Evolutionary conservation across 1,140 invertebrate species (phyloP).

Genomic region (Uloborus diversus): DNA sequence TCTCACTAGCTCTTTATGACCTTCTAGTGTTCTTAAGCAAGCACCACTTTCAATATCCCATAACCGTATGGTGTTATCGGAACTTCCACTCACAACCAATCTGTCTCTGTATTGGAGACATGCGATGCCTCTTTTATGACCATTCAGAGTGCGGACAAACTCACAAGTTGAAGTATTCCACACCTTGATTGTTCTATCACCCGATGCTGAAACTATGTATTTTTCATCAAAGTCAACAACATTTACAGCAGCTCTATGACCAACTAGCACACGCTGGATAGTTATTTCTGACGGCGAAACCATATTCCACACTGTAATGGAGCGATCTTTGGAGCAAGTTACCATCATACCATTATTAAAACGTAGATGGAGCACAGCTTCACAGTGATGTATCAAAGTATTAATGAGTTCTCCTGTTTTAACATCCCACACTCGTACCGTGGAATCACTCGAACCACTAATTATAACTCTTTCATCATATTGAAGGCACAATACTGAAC

Average conservation of each 20-base stretch:
- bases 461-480: constrained; percentile 99
- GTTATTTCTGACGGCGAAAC: constrained; percentile 96
- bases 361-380: constrained; percentile 97
- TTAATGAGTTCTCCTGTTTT: constrained; percentile 78
- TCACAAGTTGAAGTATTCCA: constrained; percentile 99
- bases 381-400: constrained; percentile 98
- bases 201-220: constrained; percentile 99
- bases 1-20: constrained; percentile 97
- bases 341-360: constrained; percentile 99
- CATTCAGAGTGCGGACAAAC: constrained; percentile 98
- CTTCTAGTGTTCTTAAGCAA: constrained; percentile 95
- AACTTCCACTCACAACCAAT: constrained; percentile 97
- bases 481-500: constrained; percentile 97
- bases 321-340: constrained; percentile 99
- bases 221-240: constrained; percentile 99
- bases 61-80: constrained; percentile 98
- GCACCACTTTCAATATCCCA: constrained; percentile 99
- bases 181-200: constrained; percentile 98
- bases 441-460: constrained; percentile 97
- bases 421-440: constrained; percentile 77
- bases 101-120: constrained; percentile 98
- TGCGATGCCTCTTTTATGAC: constrained; percentile 98
- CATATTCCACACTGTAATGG: constrained; percentile 99
- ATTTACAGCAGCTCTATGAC: constrained; percentile 98
- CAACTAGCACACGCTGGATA: constrained; percentile 91